These are phyloP conservation scores for Simalia tracyae DNA, from an alignment of 2,797 vertebrate genomes.

Conservation along the genomic window DNA sequence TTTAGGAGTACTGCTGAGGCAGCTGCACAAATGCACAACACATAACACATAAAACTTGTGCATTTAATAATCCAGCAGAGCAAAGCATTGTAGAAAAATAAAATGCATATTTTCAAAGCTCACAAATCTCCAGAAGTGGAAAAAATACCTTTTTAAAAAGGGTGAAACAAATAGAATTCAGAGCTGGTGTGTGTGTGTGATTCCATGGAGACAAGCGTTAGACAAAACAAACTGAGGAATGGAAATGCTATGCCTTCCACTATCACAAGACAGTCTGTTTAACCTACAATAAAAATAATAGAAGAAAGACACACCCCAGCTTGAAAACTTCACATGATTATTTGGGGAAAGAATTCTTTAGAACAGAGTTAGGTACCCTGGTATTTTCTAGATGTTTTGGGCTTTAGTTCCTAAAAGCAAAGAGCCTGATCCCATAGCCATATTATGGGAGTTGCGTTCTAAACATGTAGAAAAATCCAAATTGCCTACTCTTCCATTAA, in stretches of 20 bases:
- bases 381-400: not conserved
- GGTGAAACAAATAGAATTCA: not conserved
- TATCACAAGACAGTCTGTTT: slow-evolving; percentile 8
- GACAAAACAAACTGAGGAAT: slow-evolving; percentile 5
- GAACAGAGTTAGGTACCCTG: not conserved
- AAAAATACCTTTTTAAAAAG: slow-evolving; percentile 8
- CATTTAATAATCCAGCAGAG: slow-evolving; percentile 40
- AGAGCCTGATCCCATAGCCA: not conserved
- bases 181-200: not conserved
- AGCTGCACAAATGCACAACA: not conserved
- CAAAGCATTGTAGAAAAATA: slow-evolving; percentile 17
- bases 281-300: slow-evolving; percentile 7
- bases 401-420: not conserved
- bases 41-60: not conserved
- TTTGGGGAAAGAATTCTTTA: not conserved
- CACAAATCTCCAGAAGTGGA: not conserved
- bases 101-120: not conserved
- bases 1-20: not conserved
- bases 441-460: not conserved
- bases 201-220: slow-evolving; percentile 3
- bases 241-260: slow-evolving; percentile 28
- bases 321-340: not conserved
- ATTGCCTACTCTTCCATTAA: not conserved
- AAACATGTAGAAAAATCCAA: not conserved
- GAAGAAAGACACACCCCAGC: not conserved